Base-by-base conservation (phyloP, 2,888 invertebrate species). In the Drosophila atroscutellata region DNA sequence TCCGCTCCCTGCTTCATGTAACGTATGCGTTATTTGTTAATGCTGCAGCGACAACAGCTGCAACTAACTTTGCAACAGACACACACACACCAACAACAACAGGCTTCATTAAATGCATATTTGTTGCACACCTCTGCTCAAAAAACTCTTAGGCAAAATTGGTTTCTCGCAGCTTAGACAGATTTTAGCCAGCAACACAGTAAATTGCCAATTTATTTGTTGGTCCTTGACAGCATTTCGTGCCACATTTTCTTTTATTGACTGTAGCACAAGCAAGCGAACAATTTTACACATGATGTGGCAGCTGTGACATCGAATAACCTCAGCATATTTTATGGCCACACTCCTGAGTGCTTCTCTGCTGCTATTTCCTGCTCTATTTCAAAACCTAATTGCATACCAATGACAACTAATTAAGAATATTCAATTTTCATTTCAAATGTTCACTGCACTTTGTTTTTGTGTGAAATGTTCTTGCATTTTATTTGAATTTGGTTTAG, bases 1-100 rank as follows among this genome's bases (percentile, higher is more conserved):
- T 5, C n/a, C 69, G 75, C 77, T 73, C 71, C 75, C 59, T 56
- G 69, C 81, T 11, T 34, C 76, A 80, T 76, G 60, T 72, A 85
- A 72, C 86, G 87, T 84, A 78, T 89, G 80, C 78, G 84, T 86
- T 89, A 86, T 84, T 89, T 89, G 83, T 84, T 79, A 82, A 76
- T 67, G 74, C 73, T 70, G 52, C 61, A 52, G 30, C 72, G 30
- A 60, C 62, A 67, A 39, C 67, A 63, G 77, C 65, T 72, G 67
- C 63, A 54, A 60, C 47, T 68, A 74, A 73, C 67, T 83, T 63
- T 61, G 60, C 66, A 20, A 51, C 39, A 55, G 42, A 64, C 58
- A 72, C 57, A 54, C 63, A 52, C 67, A 30, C 56, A 50, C 34
- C 65, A 80, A 64, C 20, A 45, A 45, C 15, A 20, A 15, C 7